Percentiles rank a stretch among this genome's conserved stretches.
phyloP scores from a whole-genome alignment of 2,888 invertebrate species.

The Catocala fraxini region DNA sequence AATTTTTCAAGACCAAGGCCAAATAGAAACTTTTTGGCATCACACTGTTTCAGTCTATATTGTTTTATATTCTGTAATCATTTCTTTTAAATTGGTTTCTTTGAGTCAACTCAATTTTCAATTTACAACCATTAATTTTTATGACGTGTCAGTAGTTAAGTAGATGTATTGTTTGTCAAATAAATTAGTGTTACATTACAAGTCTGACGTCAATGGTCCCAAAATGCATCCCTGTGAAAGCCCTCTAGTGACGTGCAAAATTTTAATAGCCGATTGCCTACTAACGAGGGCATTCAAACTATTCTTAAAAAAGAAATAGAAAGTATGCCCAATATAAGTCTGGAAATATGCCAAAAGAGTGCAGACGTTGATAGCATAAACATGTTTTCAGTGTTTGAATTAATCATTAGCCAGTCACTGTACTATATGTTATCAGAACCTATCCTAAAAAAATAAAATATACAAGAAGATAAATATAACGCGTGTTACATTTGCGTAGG shows the following conservation, averaged over 20 bases:
- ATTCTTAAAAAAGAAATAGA: slow-evolving; percentile 21
- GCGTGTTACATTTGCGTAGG: slow-evolving; percentile 60
- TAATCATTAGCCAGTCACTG: slow-evolving; percentile 8
- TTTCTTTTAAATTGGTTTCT: no score
- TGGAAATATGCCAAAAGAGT: slow-evolving; percentile 32
- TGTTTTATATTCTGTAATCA: neutral
- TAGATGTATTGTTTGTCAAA: neutral
- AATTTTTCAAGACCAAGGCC: slow-evolving; percentile 36
- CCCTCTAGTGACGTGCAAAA: neutral
- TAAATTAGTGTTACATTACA: neutral
- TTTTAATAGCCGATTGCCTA: neutral
- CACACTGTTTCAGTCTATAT: slow-evolving; percentile 13
- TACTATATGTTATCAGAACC: slow-evolving; percentile 37
- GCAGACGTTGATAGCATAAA: slow-evolving; percentile 31
- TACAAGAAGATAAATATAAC: slow-evolving; percentile 9
- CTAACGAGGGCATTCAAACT: slow-evolving; percentile 9
- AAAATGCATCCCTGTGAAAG: slow-evolving; percentile 6
- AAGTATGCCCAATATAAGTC: slow-evolving; percentile 19
- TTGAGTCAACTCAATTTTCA: no score
- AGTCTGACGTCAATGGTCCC: neutral
- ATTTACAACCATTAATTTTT: no score
- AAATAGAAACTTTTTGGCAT: slow-evolving; percentile 29
- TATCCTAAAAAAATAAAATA: slow-evolving; percentile 22
- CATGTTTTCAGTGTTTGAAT: slow-evolving; percentile 9
- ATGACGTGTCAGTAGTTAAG: no score